phyloP scores from a whole-genome alignment of 1,140 invertebrate species.

The Drosophila santomea region DNA sequence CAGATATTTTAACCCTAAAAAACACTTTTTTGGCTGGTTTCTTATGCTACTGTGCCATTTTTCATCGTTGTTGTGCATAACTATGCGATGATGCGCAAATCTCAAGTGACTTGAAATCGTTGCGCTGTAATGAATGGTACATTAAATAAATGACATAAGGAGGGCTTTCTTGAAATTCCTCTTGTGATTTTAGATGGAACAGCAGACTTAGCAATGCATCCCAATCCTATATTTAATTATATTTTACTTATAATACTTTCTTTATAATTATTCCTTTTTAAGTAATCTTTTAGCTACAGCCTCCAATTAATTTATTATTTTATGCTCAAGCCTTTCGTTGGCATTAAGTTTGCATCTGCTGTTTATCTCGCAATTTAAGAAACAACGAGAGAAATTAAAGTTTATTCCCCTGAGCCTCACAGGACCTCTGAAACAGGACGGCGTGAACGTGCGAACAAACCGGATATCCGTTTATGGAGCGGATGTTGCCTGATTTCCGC shows the following conservation, averaged over 20 bases:
- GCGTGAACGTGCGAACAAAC: conserved; percentile 79
- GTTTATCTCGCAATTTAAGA: background rate
- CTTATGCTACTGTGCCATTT: background rate
- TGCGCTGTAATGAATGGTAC: background rate
- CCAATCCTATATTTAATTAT: too few relatives aligned
- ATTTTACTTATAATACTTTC: too few relatives aligned
- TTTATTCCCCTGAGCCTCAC: conserved; percentile 8
- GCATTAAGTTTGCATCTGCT: background rate
- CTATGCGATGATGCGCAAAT: background rate
- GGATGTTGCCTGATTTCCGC: conserved; percentile 79
- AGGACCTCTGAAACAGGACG: conserved; percentile 21
- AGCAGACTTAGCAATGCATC: too few relatives aligned
- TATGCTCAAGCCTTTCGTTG: too few relatives aligned
- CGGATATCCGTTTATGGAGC: conserved; percentile 76
- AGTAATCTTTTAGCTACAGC: too few relatives aligned
- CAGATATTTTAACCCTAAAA: background rate
- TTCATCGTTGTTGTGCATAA: background rate
- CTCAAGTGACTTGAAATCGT: background rate
- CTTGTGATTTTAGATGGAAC: too few relatives aligned
- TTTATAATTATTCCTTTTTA: too few relatives aligned
- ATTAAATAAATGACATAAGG: too few relatives aligned
- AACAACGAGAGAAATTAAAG: conserved; percentile 30
- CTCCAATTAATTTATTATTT: too few relatives aligned
- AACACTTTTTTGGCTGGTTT: background rate
- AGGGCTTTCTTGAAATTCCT: too few relatives aligned